phyloP scores from a whole-genome alignment of 2,113 vertebrate species.

The Odontesthes bonariensis region DNA sequence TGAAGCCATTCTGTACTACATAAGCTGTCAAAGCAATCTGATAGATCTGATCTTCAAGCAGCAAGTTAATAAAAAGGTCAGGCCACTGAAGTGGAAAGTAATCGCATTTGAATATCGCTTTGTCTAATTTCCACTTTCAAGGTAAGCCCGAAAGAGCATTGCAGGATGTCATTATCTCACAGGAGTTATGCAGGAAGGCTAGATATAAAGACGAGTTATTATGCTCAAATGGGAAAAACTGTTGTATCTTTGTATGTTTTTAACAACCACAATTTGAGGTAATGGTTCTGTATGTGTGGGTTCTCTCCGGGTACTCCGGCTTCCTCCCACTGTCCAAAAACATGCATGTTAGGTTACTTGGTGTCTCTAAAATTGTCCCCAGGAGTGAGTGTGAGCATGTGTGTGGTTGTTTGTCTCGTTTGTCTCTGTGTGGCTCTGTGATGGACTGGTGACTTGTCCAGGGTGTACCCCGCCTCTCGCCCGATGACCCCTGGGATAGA shows the following conservation, averaged over 20 bases:
- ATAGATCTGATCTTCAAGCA: slow-evolving; percentile 34
- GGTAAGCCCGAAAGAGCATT: slow-evolving; percentile 19
- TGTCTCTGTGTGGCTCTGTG: too few relatives aligned
- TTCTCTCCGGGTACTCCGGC: too few relatives aligned
- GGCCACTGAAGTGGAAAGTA: slow-evolving; percentile 44
- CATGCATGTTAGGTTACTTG: too few relatives aligned
- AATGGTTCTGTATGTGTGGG: too few relatives aligned
- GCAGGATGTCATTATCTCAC: slow-evolving; percentile 32
- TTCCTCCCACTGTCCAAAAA: too few relatives aligned
- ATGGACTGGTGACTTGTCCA: too few relatives aligned
- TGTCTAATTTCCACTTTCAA: slow-evolving; percentile 49
- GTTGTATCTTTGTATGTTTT: slow-evolving; percentile 18
- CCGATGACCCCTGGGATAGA: too few relatives aligned
- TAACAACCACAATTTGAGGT: slow-evolving; percentile 5
- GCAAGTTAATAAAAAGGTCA: slow-evolving; percentile 44
- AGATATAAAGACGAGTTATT: slow-evolving; percentile 23
- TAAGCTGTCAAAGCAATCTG: slow-evolving; percentile 39
- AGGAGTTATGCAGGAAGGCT: slow-evolving; percentile 26
- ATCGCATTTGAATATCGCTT: slow-evolving; percentile 25
- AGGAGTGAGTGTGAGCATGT: too few relatives aligned
- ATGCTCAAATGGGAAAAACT: slow-evolving; percentile 19
- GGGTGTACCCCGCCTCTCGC: too few relatives aligned
- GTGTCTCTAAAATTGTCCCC: too few relatives aligned
- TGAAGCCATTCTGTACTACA: slow-evolving; percentile 1
- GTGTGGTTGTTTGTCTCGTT: too few relatives aligned